Base-by-base conservation (phyloP, 2,888 invertebrate species). In the Drosophila birchii region DNA sequence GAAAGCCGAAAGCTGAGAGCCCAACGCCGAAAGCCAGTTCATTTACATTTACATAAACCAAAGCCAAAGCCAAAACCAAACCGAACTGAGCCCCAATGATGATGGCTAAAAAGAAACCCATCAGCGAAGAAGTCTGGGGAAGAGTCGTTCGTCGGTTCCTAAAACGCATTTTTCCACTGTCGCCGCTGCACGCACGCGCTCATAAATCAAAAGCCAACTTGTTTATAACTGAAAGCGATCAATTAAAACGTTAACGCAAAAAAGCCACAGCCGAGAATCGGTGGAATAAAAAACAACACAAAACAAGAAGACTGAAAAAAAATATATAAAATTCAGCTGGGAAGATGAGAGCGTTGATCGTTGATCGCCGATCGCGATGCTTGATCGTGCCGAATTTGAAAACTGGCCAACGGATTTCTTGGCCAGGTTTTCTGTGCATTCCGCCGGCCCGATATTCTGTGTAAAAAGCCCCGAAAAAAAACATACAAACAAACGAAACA, bases 191-290 rank as follows among this genome's bases (percentile, higher is more conserved):
- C 83, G 86, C 81, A 84, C 84, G 83, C 88, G 81, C 88, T 88
- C 86, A 86, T 86, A 86, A 86, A 86, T 86, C 86, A 86, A 86
- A 88, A 84, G 80, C 80, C 88, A 86, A 86, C 88, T 83, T 83
- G 83, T 84, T 84, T 84, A 83, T 83, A 83, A 86, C 84, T 88
- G 86, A 88, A 88, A 85, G 88, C 86, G 81, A 81, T 86, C 88
- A 86, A 86, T 86, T 86, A 86, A 86, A 88, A 84, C 80, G 88
- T 88, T 88, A 88, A 88, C 86, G 85, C 88, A 86, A 83, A 83
- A 83, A 83, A 76, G 63, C 51, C 69, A 44, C 57, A 67, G 51
- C 44, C 23, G 45, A 45, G 51, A 45, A 54, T 45, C 63, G 51
- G 32, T 44, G 14, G 49, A n/a, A 29, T 29, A 49, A 44, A 66